Evolutionary conservation across 2,113 vertebrate species (phyloP), one percentile per base, ranked within the genome.

Genomic region (Taurulus bubalis): DNA sequence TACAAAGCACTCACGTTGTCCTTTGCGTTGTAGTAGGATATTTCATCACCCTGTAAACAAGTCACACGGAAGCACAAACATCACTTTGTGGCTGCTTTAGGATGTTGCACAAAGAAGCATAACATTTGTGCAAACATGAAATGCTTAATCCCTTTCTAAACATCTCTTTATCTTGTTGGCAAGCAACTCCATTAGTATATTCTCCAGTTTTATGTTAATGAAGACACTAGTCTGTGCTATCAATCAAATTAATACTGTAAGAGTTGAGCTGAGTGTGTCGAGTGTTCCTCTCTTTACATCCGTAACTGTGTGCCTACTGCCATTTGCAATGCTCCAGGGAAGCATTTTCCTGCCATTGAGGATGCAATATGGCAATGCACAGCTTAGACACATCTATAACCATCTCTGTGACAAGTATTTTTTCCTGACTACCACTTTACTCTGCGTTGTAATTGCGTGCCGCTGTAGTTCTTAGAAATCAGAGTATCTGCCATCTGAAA

Each of bases 11-110:
- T 97, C 69, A 98, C 96, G 79, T 98, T 97, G 77, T 99, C 97
- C 90, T 99, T 99, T 88, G 98, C 96, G 73, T 99, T 99, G 94
- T 97, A 99, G 94, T 99, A 99, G 74, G 96, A 92, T 36, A 98
- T 97, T 88, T 98, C 97, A 53, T 96, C 95, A 76, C 94, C 95
- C 98, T 99, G 93, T 38, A 87, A 77, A 92, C 92, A 89, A 86
- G 55, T 51, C 70, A 77, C 66, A 86, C 68, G 66, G 38, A 82
- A 71, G 51, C 66, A 79, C 28, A 87, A 87, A 84, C 47, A 77
- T 79, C 40, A 80, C 32, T 59, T 60, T 78, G 73, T 67, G 38
- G 60, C 67, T 68, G 71, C 60, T 71, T 82, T 53, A 20, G 65
- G 55, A 45, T 70, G 40, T 71, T 58, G 40, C 55, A 83, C 59